Conservation (phyloP, 2,797 vertebrate genomes). For the Rhinophrynus dorsalis region DNA sequence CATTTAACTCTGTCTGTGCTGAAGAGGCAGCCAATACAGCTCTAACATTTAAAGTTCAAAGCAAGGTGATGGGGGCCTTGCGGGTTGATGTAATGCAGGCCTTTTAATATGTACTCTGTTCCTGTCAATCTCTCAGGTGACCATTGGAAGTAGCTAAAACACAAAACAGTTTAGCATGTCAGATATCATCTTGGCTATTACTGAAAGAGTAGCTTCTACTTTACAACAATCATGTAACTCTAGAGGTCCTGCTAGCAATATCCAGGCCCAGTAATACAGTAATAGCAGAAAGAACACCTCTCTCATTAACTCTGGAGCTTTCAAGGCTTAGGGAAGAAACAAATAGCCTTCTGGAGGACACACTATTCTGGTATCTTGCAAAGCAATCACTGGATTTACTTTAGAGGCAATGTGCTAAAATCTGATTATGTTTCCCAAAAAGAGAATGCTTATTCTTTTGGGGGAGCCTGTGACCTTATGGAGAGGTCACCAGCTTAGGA, state of each 20-base stretch:
- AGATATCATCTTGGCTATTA: constrained; percentile 36
- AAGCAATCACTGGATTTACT: constrained; percentile 5
- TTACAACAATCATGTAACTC: constrained; percentile 32
- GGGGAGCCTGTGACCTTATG: constrained; percentile 4
- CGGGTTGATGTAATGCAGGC: constrained; percentile 5
- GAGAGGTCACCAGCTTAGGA: constrained; percentile 25
- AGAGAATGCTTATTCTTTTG: constrained; percentile 4
- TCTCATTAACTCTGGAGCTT: constrained; percentile 15
- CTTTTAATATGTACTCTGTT: not conserved
- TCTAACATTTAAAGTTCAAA: constrained; percentile 27
- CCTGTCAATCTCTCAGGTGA: constrained; percentile 27
- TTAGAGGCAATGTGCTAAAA: constrained; percentile 21
- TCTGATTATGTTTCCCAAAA: constrained; percentile 19
- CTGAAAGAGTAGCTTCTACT: constrained; percentile 29
- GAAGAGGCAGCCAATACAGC: constrained; percentile 1
- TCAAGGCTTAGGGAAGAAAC: constrained; percentile 5
- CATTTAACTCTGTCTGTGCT: constrained; percentile 34
- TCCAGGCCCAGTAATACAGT: constrained; percentile 28
- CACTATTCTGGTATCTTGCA: not conserved
- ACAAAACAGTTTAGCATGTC: constrained; percentile 23
- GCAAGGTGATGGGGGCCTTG: constrained; percentile 18
- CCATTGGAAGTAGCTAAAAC: constrained; percentile 26
- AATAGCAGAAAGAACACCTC: constrained; percentile 1
- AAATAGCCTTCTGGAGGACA: not conserved
- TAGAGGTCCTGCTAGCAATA: constrained; percentile 18